Conservation (phyloP, 2,113 vertebrate genomes). For the Nyctereutes procyonoides region DNA sequence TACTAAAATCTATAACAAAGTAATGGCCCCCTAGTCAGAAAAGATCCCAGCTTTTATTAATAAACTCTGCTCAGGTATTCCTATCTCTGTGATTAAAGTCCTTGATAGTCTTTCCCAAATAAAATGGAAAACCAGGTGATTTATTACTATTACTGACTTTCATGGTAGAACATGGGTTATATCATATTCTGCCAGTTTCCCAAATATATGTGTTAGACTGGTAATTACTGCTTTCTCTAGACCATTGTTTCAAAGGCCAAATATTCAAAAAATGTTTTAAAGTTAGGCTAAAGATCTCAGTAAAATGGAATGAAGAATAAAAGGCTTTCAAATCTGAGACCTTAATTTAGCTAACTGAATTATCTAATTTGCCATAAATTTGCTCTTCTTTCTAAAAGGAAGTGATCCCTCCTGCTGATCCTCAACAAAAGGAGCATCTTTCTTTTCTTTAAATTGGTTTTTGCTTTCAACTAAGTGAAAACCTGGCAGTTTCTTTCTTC, state of each 20-base stretch:
- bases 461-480: constrained; percentile 45
- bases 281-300: constrained; percentile 16
- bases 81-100: background rate
- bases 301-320: constrained; percentile 42
- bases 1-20: constrained; percentile 10
- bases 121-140: constrained; percentile 14
- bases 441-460: constrained; percentile 36
- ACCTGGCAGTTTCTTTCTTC: background rate
- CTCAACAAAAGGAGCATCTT: background rate
- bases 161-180: background rate
- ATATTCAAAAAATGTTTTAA: constrained; percentile 45
- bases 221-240: constrained; percentile 39
- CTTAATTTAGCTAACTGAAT: constrained; percentile 21
- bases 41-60: constrained; percentile 32
- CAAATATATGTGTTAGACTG: constrained; percentile 4
- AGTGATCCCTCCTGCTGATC: background rate
- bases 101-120: background rate
- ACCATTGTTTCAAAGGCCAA: constrained; percentile 35
- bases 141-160: background rate
- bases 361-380: constrained; percentile 15
- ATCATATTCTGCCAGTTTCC: background rate
- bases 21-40: constrained; percentile 2
- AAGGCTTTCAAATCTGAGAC: constrained; percentile 1
- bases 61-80: background rate
- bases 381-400: background rate